A percentile compares a stretch with the other conserved stretches of the same genome.
These are phyloP conservation scores for Aurelia aurita DNA, from an alignment of 30 jellyfish, hydroid and myxozoan species.

Conservation along the genomic window DNA sequence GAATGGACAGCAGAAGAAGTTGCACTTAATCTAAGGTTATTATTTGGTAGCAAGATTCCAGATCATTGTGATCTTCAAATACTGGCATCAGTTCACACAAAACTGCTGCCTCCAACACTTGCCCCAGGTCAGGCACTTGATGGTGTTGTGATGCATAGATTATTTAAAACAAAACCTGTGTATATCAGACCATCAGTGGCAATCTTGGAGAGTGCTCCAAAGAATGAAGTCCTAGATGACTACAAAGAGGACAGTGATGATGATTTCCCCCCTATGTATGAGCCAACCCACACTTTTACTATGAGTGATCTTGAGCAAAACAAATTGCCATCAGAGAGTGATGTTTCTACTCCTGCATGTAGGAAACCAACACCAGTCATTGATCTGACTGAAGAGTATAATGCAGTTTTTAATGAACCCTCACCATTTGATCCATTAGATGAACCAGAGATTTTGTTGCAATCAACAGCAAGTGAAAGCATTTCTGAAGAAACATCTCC, in stretches of 20 bases:
- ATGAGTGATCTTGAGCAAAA: background rate
- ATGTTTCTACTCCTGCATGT: constrained; percentile 33
- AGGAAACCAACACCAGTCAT: constrained; percentile 4
- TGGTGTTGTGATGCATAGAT: constrained; percentile 32
- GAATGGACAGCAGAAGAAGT: constrained; percentile 40
- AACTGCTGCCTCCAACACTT: constrained; percentile 4
- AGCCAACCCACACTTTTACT: background rate
- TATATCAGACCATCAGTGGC: constrained; percentile 4
- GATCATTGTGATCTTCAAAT: background rate
- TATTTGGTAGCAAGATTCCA: constrained; percentile 4
- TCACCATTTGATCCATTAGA: constrained; percentile 7
- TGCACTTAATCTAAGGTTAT: background rate
- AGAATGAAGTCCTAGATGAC: background rate
- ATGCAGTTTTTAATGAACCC: constrained; percentile 16
- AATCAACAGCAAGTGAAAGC: constrained; percentile 1
- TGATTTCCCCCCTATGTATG: constrained; percentile 18
- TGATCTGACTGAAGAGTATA: constrained; percentile 32
- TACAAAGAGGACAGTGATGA: constrained; percentile 13
- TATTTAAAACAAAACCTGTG: constrained; percentile 25
- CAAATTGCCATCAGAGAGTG: background rate
- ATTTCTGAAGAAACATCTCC: background rate
- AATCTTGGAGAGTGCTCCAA: background rate
- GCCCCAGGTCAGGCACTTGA: constrained; percentile 32
- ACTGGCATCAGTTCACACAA: constrained; percentile 40
- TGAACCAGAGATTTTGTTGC: constrained; percentile 11